Conservation (phyloP, 2,797 vertebrate genomes). For the Acipenser oxyrinchus region DNA sequence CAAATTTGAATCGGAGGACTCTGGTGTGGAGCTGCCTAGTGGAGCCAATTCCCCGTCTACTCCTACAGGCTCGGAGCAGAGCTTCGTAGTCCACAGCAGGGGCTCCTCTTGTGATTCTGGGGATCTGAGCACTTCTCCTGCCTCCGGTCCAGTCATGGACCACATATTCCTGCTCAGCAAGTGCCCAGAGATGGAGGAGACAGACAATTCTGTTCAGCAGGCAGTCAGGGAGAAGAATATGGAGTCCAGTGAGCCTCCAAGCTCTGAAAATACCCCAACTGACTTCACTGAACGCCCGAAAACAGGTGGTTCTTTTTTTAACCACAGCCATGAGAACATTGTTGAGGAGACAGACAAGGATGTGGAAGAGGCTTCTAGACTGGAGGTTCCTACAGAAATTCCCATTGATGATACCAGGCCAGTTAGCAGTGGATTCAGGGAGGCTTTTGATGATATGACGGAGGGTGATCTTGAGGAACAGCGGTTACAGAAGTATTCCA, state of each 20-base stretch:
- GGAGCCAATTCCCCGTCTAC: constrained; percentile 76
- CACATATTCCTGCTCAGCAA: constrained; percentile 35
- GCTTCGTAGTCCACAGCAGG: constrained; percentile 75
- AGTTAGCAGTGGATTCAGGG: constrained; percentile 26
- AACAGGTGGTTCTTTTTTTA: neutral
- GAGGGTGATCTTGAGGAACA: constrained; percentile 38
- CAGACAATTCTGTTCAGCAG: constrained; percentile 11
- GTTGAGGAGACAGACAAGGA: too few species aligned
- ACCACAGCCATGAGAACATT: too few species aligned
- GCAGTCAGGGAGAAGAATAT: constrained; percentile 7
- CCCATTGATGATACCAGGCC: constrained; percentile 32
- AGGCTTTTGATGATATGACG: constrained; percentile 34
- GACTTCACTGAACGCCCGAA: constrained; percentile 27
- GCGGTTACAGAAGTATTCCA: constrained; percentile 53
- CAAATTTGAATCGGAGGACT: constrained; percentile 82
- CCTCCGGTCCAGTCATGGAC: constrained; percentile 30
- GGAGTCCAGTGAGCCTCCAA: constrained; percentile 11
- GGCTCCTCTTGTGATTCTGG: constrained; percentile 72
- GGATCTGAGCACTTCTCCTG: constrained; percentile 46
- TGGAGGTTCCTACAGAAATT: constrained; percentile 11
- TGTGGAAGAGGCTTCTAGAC: constrained; percentile 16
- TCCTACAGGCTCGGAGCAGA: constrained; percentile 67
- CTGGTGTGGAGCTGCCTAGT: constrained; percentile 72
- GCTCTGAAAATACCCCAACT: constrained; percentile 11
- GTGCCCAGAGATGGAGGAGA: constrained; percentile 34